phyloP scores from a whole-genome alignment of 2,888 invertebrate genomes.

The Timema podura region DNA sequence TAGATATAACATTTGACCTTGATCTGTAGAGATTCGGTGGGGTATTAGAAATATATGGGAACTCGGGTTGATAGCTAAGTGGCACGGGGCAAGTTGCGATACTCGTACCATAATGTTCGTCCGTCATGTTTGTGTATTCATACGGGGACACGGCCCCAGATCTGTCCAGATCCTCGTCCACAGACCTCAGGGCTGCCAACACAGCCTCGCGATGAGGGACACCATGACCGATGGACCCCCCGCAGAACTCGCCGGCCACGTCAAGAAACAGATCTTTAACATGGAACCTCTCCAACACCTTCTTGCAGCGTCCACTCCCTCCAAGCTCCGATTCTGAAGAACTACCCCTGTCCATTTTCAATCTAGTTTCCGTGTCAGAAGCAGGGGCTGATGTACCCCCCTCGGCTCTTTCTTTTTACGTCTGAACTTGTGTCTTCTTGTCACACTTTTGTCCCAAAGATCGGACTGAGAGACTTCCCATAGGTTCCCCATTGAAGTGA shows the following conservation, averaged over 20 bases:
- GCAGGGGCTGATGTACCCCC: not conserved
- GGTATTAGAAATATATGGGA: conserved; percentile 51
- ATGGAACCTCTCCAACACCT: conserved; percentile 52
- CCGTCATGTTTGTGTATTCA: not conserved
- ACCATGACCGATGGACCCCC: conserved; percentile 47
- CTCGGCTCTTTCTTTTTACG: not conserved
- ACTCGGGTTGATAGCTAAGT: conserved; percentile 50
- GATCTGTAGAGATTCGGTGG: conserved; percentile 51
- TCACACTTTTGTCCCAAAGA: not conserved
- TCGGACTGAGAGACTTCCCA: not conserved
- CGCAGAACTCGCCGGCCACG: conserved; percentile 44
- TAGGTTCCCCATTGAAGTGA: not conserved
- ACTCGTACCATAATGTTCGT: not conserved
- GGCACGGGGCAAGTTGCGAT: conserved; percentile 42
- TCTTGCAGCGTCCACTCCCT: conserved; percentile 36
- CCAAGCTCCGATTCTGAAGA: conserved; percentile 18
- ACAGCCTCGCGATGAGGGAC: conserved; percentile 54
- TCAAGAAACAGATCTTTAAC: conserved; percentile 52
- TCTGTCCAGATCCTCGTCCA: conserved; percentile 44
- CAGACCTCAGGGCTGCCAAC: conserved; percentile 51
- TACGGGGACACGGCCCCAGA: conserved; percentile 12
- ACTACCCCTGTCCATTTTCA: not conserved
- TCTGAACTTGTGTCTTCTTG: too few species aligned
- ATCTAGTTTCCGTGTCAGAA: not conserved
- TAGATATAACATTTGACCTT: conserved; percentile 47